Evolutionary conservation across 37 sponge, comb jelly and placozoan genomes (phyloP).

Genomic region (Petrosia ficiformis): DNA sequence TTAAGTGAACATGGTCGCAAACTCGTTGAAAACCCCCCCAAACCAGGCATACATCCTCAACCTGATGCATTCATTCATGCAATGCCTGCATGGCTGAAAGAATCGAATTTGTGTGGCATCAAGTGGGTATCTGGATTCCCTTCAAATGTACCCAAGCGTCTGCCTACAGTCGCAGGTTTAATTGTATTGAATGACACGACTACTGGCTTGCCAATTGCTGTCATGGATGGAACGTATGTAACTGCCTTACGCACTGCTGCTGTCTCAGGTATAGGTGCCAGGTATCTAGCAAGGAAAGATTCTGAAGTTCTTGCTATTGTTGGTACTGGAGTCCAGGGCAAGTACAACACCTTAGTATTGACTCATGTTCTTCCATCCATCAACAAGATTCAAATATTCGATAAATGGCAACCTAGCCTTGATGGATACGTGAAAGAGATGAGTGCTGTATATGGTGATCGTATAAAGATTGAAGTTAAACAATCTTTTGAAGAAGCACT

Average conservation of each 20-base stretch:
- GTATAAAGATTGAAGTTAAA: background rate
- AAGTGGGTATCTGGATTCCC: conserved; percentile 48
- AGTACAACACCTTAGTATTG: conserved; percentile 21
- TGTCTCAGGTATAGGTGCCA: conserved; percentile 15
- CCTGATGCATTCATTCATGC: too few species aligned
- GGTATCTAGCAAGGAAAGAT: conserved; percentile 17
- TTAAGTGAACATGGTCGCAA: too few species aligned
- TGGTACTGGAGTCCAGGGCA: conserved; percentile 42
- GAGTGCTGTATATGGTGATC: background rate
- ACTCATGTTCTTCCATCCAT: conserved; percentile 4
- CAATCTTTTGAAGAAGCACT: conserved; percentile 12
- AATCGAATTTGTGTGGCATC: conserved; percentile 11
- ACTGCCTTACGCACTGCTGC: conserved; percentile 44
- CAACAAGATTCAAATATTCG: conserved; percentile 21
- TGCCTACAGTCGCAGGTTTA: conserved; percentile 29
- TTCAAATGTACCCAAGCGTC: conserved; percentile 6
- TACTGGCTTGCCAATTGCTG: conserved; percentile 27
- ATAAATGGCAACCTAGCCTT: conserved; percentile 17
- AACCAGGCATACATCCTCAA: too few species aligned
- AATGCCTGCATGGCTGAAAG: conserved; percentile 22
- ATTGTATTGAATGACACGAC: conserved; percentile 23
- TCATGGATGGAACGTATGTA: conserved; percentile 41
- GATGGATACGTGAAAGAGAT: background rate
- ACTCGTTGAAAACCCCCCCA: too few species aligned
- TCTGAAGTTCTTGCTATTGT: conserved; percentile 22